Percentiles rank a stretch among this genome's conserved stretches.
Evolutionary conservation across 2,797 vertebrate species (phyloP).

Genomic region (Menidia menidia): DNA sequence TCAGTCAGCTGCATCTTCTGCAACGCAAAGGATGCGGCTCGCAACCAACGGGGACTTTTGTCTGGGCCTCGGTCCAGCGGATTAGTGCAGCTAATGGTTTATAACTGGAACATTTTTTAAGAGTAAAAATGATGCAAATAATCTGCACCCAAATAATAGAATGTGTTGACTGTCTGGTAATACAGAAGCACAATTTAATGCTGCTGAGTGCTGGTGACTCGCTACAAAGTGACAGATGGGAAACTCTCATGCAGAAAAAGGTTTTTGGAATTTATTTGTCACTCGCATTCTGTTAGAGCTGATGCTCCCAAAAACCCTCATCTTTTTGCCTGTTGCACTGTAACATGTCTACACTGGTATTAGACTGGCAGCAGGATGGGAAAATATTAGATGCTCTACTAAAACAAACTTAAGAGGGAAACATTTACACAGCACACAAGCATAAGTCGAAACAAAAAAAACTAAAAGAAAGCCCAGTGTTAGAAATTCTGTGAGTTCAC

Average conservation of each 20-base stretch:
- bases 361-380: conserved; percentile 3
- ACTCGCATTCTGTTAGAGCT: conserved; percentile 52
- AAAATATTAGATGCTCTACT: conserved; percentile 32
- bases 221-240: conserved; percentile 64
- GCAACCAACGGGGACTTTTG: conserved; percentile 30
- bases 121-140: conserved; percentile 4
- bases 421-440: background rate
- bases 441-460: background rate
- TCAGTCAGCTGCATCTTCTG: conserved; percentile 75
- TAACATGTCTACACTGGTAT: conserved; percentile 32
- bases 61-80: conserved; percentile 32
- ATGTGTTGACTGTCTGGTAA: conserved; percentile 29
- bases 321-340: conserved; percentile 5
- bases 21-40: conserved; percentile 64
- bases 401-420: conserved; percentile 20
- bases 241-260: conserved; percentile 61
- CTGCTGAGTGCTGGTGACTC: conserved; percentile 45
- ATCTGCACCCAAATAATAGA: conserved; percentile 30
- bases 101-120: conserved; percentile 15
- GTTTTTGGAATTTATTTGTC: conserved; percentile 68
- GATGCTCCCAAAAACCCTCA: conserved; percentile 45
- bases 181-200: conserved; percentile 60
- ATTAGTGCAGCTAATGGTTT: conserved; percentile 27
- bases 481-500: background rate
- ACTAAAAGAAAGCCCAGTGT: background rate